phyloP scores from a whole-genome alignment of 1,140 invertebrate genomes.

The Drosophila setifemur region DNA sequence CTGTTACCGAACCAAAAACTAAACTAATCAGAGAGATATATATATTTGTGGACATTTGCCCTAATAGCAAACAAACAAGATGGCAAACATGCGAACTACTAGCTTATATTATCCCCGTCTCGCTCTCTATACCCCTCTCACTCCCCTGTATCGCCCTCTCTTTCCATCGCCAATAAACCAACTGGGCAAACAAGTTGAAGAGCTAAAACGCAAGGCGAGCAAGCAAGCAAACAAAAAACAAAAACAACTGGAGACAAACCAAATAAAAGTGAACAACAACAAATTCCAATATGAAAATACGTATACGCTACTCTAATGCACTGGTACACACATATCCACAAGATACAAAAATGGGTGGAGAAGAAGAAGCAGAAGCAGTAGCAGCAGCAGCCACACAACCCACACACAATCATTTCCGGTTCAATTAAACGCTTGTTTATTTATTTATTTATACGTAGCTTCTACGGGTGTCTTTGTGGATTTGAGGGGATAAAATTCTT shows the following conservation, averaged over 20 bases:
- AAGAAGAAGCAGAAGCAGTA: background rate
- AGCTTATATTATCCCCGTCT: background rate
- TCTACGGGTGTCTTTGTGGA: background rate
- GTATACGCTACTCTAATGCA: constrained; percentile 10
- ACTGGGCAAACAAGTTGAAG: constrained; percentile 47
- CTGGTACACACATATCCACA: constrained; percentile 3
- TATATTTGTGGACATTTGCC: background rate
- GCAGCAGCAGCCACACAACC: constrained; percentile 39
- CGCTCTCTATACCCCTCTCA: background rate
- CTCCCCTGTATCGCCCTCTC: background rate
- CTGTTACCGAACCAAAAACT: background rate
- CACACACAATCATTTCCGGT: constrained; percentile 79
- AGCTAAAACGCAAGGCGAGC: constrained; percentile 44
- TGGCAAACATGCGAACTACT: constrained; percentile 3
- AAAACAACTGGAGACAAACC: constrained; percentile 31
- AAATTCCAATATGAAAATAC: constrained; percentile 65
- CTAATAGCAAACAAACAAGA: background rate
- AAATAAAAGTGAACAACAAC: constrained; percentile 56
- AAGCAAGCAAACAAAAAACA: constrained; percentile 30
- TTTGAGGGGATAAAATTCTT: background rate
- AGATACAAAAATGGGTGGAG: constrained; percentile 15
- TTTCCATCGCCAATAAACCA: constrained; percentile 8
- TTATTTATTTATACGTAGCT: constrained; percentile 55
- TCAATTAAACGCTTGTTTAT: constrained; percentile 81
- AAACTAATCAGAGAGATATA: constrained; percentile 26